Percentiles rank a stretch among this genome's conserved stretches.
Evolutionary conservation across 1,140 invertebrate species (phyloP).

Genomic region (Drosophila nasuta): DNA sequence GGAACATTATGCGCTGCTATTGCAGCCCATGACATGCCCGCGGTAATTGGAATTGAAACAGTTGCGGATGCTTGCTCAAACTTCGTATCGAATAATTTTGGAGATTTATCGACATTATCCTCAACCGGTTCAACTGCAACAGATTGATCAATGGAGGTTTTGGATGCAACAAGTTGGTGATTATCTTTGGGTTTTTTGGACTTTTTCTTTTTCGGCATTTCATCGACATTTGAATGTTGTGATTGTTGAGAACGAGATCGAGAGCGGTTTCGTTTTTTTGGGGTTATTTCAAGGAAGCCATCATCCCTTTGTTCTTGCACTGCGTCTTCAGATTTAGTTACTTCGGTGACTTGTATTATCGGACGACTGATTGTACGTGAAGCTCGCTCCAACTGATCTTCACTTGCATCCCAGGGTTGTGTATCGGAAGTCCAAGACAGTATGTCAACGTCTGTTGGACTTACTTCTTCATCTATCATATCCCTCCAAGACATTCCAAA

Average conservation of each 20-base stretch:
- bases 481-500: slow-evolving; percentile 67
- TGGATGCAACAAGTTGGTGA: slow-evolving; percentile 9
- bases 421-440: slow-evolving; percentile 52
- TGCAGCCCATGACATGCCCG: slow-evolving; percentile 78
- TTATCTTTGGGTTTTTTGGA: slow-evolving; percentile 61
- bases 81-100: neutral
- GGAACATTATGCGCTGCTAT: slow-evolving; percentile 81
- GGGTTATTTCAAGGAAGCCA: slow-evolving; percentile 66
- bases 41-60: slow-evolving; percentile 36
- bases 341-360: slow-evolving; percentile 64
- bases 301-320: slow-evolving; percentile 50
- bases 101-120: neutral
- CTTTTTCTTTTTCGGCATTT: slow-evolving; percentile 66
- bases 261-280: slow-evolving; percentile 71
- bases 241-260: slow-evolving; percentile 77
- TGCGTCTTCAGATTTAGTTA: slow-evolving; percentile 24
- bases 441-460: slow-evolving; percentile 43
- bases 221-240: slow-evolving; percentile 46
- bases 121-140: neutral
- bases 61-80: neutral
- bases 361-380: slow-evolving; percentile 63
- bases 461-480: slow-evolving; percentile 70
- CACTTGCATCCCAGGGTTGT: slow-evolving; percentile 20
- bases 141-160: slow-evolving; percentile 2
- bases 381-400: slow-evolving; percentile 37